Evolutionary conservation across 2,888 invertebrate species (phyloP).

Genomic region (Galeruca laticollis): DNA sequence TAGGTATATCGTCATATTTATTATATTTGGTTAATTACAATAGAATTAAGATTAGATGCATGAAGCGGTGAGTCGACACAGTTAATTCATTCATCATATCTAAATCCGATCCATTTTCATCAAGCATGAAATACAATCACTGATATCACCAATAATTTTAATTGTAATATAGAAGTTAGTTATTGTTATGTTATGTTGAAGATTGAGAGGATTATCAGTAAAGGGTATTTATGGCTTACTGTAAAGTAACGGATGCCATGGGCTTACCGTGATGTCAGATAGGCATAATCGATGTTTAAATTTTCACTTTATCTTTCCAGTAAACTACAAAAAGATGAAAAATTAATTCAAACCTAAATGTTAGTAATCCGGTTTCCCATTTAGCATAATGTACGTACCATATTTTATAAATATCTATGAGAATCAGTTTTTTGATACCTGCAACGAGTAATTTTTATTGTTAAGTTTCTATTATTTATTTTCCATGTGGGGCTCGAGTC

Average conservation of each 20-base stretch:
- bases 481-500: too few relatives aligned
- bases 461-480: too few relatives aligned
- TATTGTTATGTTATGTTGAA: not conserved
- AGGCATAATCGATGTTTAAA: not conserved
- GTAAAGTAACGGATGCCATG: too few relatives aligned
- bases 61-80: not conserved
- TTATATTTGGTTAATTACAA: not conserved
- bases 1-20: constrained; percentile 3
- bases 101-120: not conserved
- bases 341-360: too few relatives aligned
- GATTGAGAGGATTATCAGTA: too few relatives aligned
- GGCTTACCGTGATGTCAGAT: not conserved
- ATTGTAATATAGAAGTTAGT: not conserved
- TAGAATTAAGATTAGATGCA: constrained; percentile 3
- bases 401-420: too few relatives aligned
- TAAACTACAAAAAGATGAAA: too few relatives aligned
- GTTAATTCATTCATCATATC: not conserved
- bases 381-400: too few relatives aligned
- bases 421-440: too few relatives aligned
- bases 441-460: too few relatives aligned
- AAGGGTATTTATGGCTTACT: too few relatives aligned
- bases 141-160: constrained; percentile 6
- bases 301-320: not conserved
- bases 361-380: too few relatives aligned
- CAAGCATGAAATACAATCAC: not conserved